Conservation (phyloP, 92 coral and sea anemone species). For the Phenganax subtilis region DNA sequence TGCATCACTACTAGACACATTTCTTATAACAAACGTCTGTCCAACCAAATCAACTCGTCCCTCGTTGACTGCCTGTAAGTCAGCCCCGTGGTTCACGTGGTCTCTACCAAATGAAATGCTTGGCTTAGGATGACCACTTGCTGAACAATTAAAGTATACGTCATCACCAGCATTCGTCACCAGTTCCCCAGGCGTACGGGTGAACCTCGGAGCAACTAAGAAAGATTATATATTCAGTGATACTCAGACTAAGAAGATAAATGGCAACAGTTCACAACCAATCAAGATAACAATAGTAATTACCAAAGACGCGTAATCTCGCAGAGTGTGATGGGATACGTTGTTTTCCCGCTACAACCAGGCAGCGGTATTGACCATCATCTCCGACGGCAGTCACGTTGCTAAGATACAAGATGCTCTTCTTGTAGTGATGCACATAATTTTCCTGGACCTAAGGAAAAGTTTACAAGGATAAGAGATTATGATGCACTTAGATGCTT, state of each 20-base stretch:
- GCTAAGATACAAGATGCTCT: conserved; percentile 12
- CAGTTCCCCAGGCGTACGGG: conserved; percentile 24
- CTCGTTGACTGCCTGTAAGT: not conserved
- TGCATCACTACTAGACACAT: conserved; percentile 5
- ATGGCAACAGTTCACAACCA: not conserved
- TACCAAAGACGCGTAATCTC: conserved; percentile 26
- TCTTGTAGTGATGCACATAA: not conserved
- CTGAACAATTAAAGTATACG: conserved; percentile 32
- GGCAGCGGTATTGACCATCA: conserved; percentile 24
- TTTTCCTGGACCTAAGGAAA: not conserved
- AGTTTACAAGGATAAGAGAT: not conserved
- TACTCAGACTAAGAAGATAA: not conserved
- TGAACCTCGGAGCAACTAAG: conserved; percentile 31
- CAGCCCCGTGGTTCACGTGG: not conserved
- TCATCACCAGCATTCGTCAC: conserved; percentile 16
- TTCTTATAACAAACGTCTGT: conserved; percentile 4
- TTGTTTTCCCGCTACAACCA: conserved; percentile 17
- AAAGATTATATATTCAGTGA: not conserved
- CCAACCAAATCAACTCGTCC: not conserved
- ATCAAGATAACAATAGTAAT: not conserved
- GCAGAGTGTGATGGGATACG: conserved; percentile 22
- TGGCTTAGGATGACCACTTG: conserved; percentile 32
- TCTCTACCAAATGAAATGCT: not conserved
- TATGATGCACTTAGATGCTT: too few species aligned
- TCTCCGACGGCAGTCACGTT: conserved; percentile 15